Evolutionary conservation across 2,888 invertebrate species (phyloP), one percentile per base, ranked within the genome.

Genomic region (Lacanobia wlatinum): DNA sequence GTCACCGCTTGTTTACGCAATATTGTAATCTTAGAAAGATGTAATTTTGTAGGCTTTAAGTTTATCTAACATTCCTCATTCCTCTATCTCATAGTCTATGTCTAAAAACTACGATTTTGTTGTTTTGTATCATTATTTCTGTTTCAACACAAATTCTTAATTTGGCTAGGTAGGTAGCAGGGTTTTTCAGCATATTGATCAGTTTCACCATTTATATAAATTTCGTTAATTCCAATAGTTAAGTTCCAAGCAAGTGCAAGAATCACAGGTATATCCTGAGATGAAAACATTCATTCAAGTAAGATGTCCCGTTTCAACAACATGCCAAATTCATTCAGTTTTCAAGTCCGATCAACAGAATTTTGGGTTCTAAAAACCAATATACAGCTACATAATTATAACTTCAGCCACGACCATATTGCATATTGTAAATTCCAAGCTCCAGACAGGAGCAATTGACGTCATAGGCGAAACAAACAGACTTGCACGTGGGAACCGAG

Each of bases 401-500:
- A n/a, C 14, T 43, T 63, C 48, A 38, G 53, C 69, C 52, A 76
- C 67, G 48, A 21, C 70, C 60, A 52, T 60, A 56, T 70, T 69
- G 64, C 64, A 65, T 66, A 70, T 18, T 50, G 43, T 63, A 84
- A 84, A 63, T 61, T n/a, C n/a, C n/a, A n/a, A n/a, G n/a, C n/a
- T n/a, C 43, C 52, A 82, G 63, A 71, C 85, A 73, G 85, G 69
- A 74, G 50, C 9, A 12, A 28, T 23, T 82, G 70, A 82, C 85
- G 83, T 84, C 85, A 82, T 21, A 34, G 43, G 53, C 40, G 68
- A 75, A 79, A 86, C 55, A 73, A 84, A 86, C 75, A 79, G 52
- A 16, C 14, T 73, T 76, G 77, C 87, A 84, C 85, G 85, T 84
- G 84, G 80, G 75, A 74, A 75, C 84, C 38, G 70, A 72, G 85